phyloP scores from a whole-genome alignment of 2,888 invertebrate species.

The Villa cingulata region DNA sequence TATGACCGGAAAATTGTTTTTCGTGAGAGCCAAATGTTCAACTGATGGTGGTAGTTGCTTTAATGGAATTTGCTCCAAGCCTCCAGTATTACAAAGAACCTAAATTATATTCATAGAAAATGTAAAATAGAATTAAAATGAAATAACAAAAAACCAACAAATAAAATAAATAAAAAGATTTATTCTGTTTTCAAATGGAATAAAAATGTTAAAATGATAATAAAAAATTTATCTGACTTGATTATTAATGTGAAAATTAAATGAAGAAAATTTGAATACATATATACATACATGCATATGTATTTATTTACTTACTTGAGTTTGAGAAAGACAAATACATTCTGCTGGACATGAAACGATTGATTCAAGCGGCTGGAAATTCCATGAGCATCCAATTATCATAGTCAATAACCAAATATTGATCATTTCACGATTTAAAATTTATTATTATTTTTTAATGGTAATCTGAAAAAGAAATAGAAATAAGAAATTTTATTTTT shows the following conservation, averaged over 20 bases:
- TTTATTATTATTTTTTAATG: slow-evolving; percentile 5
- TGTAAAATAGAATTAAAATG: too few relatives aligned
- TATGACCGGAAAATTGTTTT: slow-evolving; percentile 70
- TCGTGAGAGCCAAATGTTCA: slow-evolving; percentile 72
- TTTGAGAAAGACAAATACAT: slow-evolving; percentile 76
- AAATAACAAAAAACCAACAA: too few relatives aligned
- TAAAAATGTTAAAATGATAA: too few relatives aligned
- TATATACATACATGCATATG: too few relatives aligned
- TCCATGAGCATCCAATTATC: slow-evolving; percentile 37
- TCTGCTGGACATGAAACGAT: slow-evolving; percentile 59
- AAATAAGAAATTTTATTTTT: too few relatives aligned
- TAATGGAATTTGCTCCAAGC: slow-evolving; percentile 64
- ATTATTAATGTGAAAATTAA: too few relatives aligned
- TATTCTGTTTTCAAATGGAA: slow-evolving; percentile 13
- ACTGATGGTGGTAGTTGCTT: slow-evolving; percentile 60
- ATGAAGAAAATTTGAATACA: too few relatives aligned
- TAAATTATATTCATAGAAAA: too few relatives aligned
- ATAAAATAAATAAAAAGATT: too few relatives aligned
- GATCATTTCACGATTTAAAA: slow-evolving; percentile 34
- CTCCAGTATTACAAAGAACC: slow-evolving; percentile 81
- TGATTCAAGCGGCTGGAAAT: slow-evolving; percentile 35
- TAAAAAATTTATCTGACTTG: too few relatives aligned
- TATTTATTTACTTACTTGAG: slow-evolving; percentile 51
- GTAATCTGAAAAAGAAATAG: neutral
- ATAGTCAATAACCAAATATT: slow-evolving; percentile 35